Conservation (phyloP, 2,797 vertebrate species). For the Muscicapa striata region DNA sequence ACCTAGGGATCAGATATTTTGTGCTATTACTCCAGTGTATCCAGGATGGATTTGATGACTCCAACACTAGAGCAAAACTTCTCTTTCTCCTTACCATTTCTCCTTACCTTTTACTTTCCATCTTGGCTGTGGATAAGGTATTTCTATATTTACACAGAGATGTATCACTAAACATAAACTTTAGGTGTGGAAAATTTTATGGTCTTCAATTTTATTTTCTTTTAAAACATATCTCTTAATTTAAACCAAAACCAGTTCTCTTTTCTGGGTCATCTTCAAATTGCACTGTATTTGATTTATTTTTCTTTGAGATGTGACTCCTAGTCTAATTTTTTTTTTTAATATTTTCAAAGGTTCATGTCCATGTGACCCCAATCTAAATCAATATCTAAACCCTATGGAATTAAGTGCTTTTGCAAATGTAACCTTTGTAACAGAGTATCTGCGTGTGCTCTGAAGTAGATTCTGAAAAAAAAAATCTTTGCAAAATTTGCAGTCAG, state of each 20-base stretch:
- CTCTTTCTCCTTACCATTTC: neutral
- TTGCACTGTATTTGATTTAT: neutral
- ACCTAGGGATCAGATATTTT: neutral
- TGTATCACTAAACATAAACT: neutral
- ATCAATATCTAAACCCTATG: constrained; percentile 1
- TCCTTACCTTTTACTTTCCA: neutral
- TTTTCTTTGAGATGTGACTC: neutral
- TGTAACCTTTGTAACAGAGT: constrained; percentile 7
- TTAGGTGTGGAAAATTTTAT: neutral
- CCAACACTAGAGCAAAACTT: neutral
- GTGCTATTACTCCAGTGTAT: neutral
- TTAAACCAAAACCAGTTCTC: neutral
- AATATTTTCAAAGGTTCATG: constrained; percentile 20
- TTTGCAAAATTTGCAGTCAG: neutral
- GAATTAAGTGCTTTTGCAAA: constrained; percentile 42
- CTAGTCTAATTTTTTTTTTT: neutral
- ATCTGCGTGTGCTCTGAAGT: neutral
- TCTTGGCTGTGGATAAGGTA: neutral
- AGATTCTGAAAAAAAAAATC: neutral
- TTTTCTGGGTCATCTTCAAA: neutral
- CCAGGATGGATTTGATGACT: neutral
- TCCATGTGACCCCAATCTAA: neutral
- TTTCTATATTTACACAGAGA: neutral
- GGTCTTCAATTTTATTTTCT: neutral
- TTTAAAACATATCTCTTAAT: neutral